Evolutionary conservation across 2,888 invertebrate genomes (phyloP), one percentile per base, ranked within the genome.

Genomic region (Athalia rosae): DNA sequence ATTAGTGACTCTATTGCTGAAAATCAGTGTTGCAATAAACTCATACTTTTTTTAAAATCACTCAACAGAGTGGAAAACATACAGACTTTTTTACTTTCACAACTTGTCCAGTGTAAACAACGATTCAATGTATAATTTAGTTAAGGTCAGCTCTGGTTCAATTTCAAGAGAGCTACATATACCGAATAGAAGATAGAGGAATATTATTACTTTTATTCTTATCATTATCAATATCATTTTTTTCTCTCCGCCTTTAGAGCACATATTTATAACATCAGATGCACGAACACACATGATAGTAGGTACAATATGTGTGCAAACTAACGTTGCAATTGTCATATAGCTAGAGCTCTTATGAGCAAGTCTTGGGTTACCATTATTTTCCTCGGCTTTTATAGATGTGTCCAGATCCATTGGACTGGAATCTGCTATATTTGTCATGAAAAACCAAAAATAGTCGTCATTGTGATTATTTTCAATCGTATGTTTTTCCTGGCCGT

Each of bases 381-480:
- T 28, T 28, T 28, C 28, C 28, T 28, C 28, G 28, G 28, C 28
- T 28, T 28, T 28, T 28, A 28, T 28, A 28, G 28, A 28, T 28
- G 28, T 28, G 2, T 28, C 28, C 28, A 28, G 28, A 28, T 28
- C 28, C n/a, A 53, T 67, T 67, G 45, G 11, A 43, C 56, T 64
- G 47, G 58, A 58, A 45, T 43, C 58, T 45, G 56, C 56, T 63
- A 63, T 71, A 71, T 71, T 45, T 56, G 71, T 71, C 43, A 71
- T 71, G 71, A 71, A 45, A 58, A 45, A 43, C 71, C 58, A 45
- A 50, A 58, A 69, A 56, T 71, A 71, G 71, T 71, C 45, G 45
- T 71, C 56, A 71, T 71, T 71, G 71, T 58, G 71, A 71, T 71
- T 71, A 71, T 58, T 71, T 71, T 71, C 58, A 45, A 58, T 53